Conservation (phyloP, 2,797 vertebrate genomes). For the Alectoris magna region DNA sequence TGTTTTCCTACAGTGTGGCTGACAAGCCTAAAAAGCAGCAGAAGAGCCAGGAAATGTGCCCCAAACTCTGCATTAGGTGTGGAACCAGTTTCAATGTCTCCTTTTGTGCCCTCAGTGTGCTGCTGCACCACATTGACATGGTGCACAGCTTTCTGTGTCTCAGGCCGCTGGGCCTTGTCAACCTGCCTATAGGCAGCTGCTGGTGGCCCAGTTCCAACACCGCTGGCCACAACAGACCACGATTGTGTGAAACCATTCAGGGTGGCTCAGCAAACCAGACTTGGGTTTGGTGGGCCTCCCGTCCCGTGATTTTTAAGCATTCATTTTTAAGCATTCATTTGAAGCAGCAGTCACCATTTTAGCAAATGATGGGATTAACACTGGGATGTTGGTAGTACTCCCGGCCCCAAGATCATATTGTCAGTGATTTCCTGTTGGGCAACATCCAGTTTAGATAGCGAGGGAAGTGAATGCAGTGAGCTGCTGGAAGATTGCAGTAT, state of each 20-base stretch:
- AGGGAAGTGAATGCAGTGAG: not conserved
- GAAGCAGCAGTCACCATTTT: not conserved
- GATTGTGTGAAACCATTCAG: not conserved
- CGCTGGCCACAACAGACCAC: not conserved
- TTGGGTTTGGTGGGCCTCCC: not conserved
- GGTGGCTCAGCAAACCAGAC: not conserved
- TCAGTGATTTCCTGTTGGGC: not conserved
- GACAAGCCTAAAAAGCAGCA: constrained; percentile 78
- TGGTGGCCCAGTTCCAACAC: not conserved
- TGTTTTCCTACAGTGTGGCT: constrained; percentile 79
- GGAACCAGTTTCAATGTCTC: constrained; percentile 75
- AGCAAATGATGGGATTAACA: fast-evolving
- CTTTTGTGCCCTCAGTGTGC: constrained; percentile 73
- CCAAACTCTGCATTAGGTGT: constrained; percentile 78
- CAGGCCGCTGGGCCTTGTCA: not conserved
- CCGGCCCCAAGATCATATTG: not conserved
- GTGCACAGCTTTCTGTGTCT: constrained; percentile 45
- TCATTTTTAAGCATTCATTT: not conserved
- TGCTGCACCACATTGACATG: constrained; percentile 16
- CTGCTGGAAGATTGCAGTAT: not conserved
- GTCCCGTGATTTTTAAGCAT: not conserved
- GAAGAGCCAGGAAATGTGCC: constrained; percentile 77
- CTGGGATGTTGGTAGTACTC: not conserved
- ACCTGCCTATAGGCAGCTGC: not conserved
- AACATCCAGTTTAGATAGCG: fast-evolving